Base-by-base conservation (phyloP, 2,113 vertebrate species). In the Heterotis niloticus region DNA sequence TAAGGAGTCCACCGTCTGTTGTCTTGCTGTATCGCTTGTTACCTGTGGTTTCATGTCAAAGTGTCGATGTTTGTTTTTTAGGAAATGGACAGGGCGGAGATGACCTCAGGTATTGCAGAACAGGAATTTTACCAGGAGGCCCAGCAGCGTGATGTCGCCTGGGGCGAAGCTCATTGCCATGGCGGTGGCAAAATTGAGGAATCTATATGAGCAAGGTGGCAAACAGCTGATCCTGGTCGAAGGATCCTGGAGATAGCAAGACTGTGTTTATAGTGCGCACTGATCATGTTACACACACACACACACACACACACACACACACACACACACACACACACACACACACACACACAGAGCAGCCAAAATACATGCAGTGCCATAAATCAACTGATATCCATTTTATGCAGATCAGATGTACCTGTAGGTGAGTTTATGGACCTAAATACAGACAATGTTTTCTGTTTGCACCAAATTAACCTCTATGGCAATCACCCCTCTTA, bases 111-210 rank as follows among this genome's bases (percentile, higher is more conserved):
- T 26, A 68, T 84, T 74, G 78, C 18, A 1, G 86, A 89, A 79
- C 94, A 92, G 85, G 92, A 94, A 70, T 88, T 86, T 5, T 90
- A 94, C 81, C 92, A 91, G 86, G 92, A 86, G 52, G 87, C 91
- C 20, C 86, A 87, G 83, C 87, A 87, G 79, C 87, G 81, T 44
- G 88, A 79, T 94, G 90, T 76, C 89, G 86, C 9, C 56, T 3
- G 93, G 92, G 68, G 84, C 16, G 0, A 94, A 92, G 78, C 88
- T 91, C 18, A 71, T 94, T 20, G 77, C 59, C 0, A 57, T 51
- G 1, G 87, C 90, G 0, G 84, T 82, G 23, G 84, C 83, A 14
- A 83, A 85, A 18, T 93, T 71, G 76, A 83, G 9, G 88, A 83
- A 86, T 84, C 57, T 80, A 83, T 81, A 85, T 52, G 17, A 28